Percentiles rank a stretch among this genome's conserved stretches.
Evolutionary conservation across 2,888 invertebrate genomes (phyloP).

Genomic region (Boloria euphrosyne): DNA sequence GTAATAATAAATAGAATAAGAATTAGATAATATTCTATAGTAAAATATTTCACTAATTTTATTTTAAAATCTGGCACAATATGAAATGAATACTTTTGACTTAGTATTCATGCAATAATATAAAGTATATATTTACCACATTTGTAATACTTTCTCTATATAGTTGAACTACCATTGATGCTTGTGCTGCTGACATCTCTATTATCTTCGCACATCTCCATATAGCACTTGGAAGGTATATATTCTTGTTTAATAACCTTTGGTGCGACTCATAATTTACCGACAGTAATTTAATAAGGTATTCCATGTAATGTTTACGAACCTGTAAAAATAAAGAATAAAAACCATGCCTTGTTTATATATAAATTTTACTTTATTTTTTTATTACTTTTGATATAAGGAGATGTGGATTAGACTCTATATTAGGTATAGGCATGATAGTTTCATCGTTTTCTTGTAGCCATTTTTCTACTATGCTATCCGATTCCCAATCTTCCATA

Average conservation of each 20-base stretch:
- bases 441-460: slow-evolving; percentile 62
- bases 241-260: slow-evolving; percentile 65
- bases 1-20: slow-evolving; percentile 37
- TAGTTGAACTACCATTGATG: slow-evolving; percentile 71
- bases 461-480: slow-evolving; percentile 55
- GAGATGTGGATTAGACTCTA: slow-evolving; percentile 69
- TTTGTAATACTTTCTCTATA: slow-evolving; percentile 67
- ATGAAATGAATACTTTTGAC: background rate
- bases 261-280: slow-evolving; percentile 71
- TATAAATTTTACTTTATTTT: background rate
- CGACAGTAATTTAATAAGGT: slow-evolving; percentile 66
- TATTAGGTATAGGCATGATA: slow-evolving; percentile 63
- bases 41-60: slow-evolving; percentile 9
- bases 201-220: slow-evolving; percentile 74
- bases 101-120: background rate
- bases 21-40: no score
- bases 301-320: slow-evolving; percentile 75
- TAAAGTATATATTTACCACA: slow-evolving; percentile 51
- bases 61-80: background rate
- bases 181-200: slow-evolving; percentile 69
- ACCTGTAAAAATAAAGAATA: slow-evolving; percentile 52
- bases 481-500: slow-evolving; percentile 48
- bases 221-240: slow-evolving; percentile 73
- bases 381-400: slow-evolving; percentile 70
- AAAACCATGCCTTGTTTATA: background rate